Percentiles rank a stretch among this genome's conserved stretches.
phyloP scores from a whole-genome alignment of 2,113 vertebrate species.

The Meles meles region DNA sequence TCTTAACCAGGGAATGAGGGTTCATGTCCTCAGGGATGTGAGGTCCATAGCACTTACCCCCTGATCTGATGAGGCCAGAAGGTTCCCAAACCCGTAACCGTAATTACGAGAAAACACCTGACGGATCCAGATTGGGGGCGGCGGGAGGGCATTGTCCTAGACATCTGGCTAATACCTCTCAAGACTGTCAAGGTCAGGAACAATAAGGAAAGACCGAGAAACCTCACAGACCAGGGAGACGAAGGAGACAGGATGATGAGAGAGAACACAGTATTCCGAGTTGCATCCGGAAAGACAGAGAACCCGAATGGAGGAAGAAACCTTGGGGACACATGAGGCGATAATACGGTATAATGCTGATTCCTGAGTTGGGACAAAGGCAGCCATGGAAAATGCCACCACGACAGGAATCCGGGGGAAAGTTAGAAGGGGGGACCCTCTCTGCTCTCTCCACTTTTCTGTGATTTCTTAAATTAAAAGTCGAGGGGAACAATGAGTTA shows the following conservation, averaged over 20 bases:
- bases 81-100: neutral
- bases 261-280: neutral
- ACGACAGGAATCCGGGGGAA: neutral
- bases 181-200: neutral
- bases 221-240: neutral
- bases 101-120: neutral
- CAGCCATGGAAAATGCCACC: neutral
- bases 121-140: neutral
- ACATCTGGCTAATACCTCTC: neutral
- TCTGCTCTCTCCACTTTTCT: neutral
- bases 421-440: neutral
- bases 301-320: neutral
- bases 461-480: neutral
- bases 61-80: neutral
- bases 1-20: neutral
- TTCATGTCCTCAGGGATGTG: neutral
- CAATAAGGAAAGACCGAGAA: neutral
- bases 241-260: neutral
- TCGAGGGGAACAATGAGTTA: neutral
- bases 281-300: neutral
- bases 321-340: neutral
- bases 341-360: neutral
- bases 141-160: neutral
- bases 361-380: neutral
- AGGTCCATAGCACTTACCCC: fast-evolving